Base-by-base conservation (phyloP, 2,797 vertebrate species). In the Gymnopithys bicolor region DNA sequence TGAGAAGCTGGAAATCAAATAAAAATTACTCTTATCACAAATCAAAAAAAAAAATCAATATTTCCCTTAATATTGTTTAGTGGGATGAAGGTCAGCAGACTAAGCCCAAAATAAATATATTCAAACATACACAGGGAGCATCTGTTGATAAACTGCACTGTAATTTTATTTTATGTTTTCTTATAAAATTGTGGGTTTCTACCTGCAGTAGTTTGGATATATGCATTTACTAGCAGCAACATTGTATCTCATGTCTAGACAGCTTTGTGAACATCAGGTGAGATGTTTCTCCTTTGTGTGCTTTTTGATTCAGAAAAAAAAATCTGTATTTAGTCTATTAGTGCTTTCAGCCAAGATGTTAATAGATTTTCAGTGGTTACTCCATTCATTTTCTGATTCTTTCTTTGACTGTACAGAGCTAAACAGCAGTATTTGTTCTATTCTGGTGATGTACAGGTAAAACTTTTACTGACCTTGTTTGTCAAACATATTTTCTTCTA, bases 111-210 rank as follows among this genome's bases (percentile, higher is more conserved):
- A 81, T 86, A 94, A 97, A 95, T 95, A 90, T 70, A 96, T 94
- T 96, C 95, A 95, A 95, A 92, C 87, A 94, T 85, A 91, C 88
- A 89, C 55, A 90, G 83, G 95, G 82, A 94, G 91, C 4, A 25
- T 66, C 51, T 75, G 69, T 63, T 97, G 96, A 97, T 93, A 97
- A 97, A 95, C 19, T 22, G 28, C 79, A 71, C 75, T 87, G 79
- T 91, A 96, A 97, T 97, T 95, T 95, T 83, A 87, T 95, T 95
- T 96, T 64, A 95, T 88, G 58, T 68, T 97, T 97, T 95, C 93
- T 95, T 92, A 93, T 87, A 95, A 97, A 97, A 96, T 88, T 90
- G 94, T 90, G 69, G 66, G 55, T 87, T 96, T 97, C 79, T 78
- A 74, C 56, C 67, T 81, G 59, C 67, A 90, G 64, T 84, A 94